These are phyloP conservation scores for Ptychobarbus kaznakovi DNA, from an alignment of 2,797 vertebrate genomes.

Conservation along the genomic window DNA sequence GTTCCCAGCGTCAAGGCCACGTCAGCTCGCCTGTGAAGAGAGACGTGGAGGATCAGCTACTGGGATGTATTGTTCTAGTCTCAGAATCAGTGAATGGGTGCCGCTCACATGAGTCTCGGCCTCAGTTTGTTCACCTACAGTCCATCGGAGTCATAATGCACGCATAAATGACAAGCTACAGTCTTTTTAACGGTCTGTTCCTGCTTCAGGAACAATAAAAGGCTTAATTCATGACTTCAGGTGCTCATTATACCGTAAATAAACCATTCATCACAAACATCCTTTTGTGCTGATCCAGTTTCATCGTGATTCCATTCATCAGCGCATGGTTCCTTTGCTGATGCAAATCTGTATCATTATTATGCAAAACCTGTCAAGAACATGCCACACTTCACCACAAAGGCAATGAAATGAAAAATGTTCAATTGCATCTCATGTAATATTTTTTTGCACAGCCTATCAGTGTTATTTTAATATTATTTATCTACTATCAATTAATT, in stretches of 20 bases:
- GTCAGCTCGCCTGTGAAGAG: conserved; percentile 84
- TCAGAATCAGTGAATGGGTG: neutral
- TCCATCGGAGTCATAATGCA: neutral
- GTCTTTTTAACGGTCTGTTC: neutral
- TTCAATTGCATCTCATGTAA: neutral
- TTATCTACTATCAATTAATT: neutral
- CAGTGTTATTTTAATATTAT: neutral
- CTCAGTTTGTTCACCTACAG: neutral
- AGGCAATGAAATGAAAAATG: neutral
- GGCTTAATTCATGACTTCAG: neutral
- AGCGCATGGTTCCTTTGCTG: neutral
- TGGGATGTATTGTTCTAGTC: neutral
- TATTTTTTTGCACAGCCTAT: neutral
- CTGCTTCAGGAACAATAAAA: neutral
- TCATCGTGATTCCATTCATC: neutral
- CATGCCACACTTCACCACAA: neutral
- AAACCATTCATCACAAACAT: neutral
- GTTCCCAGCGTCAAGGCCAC: conserved; percentile 93
- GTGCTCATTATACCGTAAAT: neutral
- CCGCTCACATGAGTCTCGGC: neutral
- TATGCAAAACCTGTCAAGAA: neutral
- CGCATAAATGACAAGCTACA: neutral
- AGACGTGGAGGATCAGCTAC: neutral
- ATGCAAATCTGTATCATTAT: neutral
- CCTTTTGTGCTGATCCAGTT: neutral